Evolutionary conservation across 2,888 invertebrate genomes (phyloP), one percentile per base, ranked within the genome.

Genomic region (Aradus depressus): DNA sequence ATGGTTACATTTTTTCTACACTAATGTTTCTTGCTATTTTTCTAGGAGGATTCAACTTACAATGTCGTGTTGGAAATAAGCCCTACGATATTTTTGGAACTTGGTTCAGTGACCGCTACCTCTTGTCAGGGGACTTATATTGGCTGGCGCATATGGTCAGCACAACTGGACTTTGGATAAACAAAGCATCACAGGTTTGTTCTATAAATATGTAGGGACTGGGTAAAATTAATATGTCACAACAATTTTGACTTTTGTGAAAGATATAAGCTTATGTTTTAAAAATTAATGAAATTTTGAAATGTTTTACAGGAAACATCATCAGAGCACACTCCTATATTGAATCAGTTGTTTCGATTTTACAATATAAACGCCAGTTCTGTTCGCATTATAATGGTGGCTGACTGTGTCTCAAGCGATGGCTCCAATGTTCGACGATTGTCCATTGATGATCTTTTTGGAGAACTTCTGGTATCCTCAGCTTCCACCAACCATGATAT

Each of bases 21-120:
- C n/a, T n/a, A n/a, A n/a, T n/a, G n/a, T n/a, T n/a, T n/a, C n/a
- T n/a, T n/a, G n/a, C n/a, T n/a, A n/a, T n/a, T n/a, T n/a, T n/a
- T n/a, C n/a, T n/a, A 81, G 81, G 74, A 62, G 76, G 76, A 48
- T 84, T 85, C 61, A 72, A 76, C 58, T 71, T 82, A 28, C 78
- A 81, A 60, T 83, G 84, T 62, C 71, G 84, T 44, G 82, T 87
- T 5, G 75, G 79, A 42, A 88, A 87, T 68, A 84, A 84, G 61
- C 88, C 89, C 0, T 88, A 87, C 62, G 88, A 89, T 66, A 81
- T 88, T 58, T 88, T 88, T 68, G 88, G 89, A 6, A 82, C 86
- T n/a, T 89, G 88, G 88, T 87, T 83, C 64, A 84, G 82, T 63
- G 84, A 86, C 64, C 76, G 78, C 59, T 82, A 86, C 64, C 71